Evolutionary conservation across 2,797 vertebrate genomes (phyloP).

Genomic region (Cryptoprocta ferox): DNA sequence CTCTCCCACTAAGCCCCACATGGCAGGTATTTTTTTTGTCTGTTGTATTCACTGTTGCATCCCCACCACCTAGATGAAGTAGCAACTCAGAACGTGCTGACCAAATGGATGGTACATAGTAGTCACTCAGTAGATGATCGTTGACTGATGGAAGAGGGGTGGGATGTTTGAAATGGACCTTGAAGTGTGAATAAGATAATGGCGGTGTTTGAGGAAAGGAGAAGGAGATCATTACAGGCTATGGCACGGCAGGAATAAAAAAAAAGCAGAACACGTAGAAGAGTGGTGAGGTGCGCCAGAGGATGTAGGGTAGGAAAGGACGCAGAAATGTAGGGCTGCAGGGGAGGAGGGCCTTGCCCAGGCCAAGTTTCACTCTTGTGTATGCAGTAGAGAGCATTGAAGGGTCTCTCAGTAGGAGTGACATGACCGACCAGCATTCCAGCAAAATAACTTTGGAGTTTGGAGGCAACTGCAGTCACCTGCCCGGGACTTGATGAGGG

Average conservation of each 20-base stretch:
- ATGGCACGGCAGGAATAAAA: neutral
- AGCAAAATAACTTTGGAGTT: neutral
- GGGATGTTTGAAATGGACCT: conserved; percentile 31
- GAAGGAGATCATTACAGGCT: neutral
- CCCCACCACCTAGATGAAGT: neutral
- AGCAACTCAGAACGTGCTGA: conserved; percentile 22
- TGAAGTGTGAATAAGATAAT: conserved; percentile 7
- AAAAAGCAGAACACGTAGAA: neutral
- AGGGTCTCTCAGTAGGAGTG: neutral
- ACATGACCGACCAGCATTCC: neutral
- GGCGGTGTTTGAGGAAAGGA: neutral
- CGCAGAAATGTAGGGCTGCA: neutral
- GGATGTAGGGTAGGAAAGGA: neutral
- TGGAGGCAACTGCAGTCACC: neutral
- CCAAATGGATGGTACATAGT: neutral
- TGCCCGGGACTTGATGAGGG: neutral
- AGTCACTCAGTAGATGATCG: neutral
- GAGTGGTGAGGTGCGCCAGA: neutral
- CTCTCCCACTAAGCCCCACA: neutral
- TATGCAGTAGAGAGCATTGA: neutral
- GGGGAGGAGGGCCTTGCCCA: neutral
- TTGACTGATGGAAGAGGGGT: neutral
- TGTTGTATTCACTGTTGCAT: neutral
- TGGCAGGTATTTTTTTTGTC: neutral
- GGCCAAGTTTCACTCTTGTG: neutral